These are phyloP conservation scores for Talpa occidentalis DNA, from an alignment of 2,113 vertebrate genomes.

Conservation along the genomic window DNA sequence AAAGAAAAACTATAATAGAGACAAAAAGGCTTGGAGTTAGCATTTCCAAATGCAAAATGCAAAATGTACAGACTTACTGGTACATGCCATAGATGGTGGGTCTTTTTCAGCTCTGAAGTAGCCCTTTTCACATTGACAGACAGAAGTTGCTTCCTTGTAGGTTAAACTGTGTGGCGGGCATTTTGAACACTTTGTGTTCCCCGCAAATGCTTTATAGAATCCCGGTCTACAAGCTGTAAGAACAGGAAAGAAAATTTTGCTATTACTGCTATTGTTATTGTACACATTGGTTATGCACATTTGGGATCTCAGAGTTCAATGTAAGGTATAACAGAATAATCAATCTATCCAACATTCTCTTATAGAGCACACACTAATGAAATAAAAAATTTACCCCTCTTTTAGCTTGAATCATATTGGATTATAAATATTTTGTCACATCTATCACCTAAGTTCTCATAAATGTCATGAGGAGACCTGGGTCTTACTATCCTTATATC, in stretches of 20 bases:
- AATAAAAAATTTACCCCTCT: no score
- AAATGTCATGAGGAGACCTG: background rate
- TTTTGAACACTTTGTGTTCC: conserved; percentile 96
- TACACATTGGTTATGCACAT: no score
- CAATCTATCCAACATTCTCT: background rate
- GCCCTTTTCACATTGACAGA: conserved; percentile 94
- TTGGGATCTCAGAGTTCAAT: background rate
- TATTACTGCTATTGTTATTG: background rate
- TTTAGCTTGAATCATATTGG: background rate
- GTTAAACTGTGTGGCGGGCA: conserved; percentile 96
- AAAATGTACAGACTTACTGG: conserved; percentile 90
- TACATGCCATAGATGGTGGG: conserved; percentile 97
- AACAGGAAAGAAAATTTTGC: conserved; percentile 47
- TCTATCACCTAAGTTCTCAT: background rate
- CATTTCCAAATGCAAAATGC: conserved; percentile 39
- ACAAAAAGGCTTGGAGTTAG: background rate
- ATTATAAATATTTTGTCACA: background rate
- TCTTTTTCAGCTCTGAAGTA: conserved; percentile 96
- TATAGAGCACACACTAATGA: background rate
- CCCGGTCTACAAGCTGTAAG: conserved; percentile 93
- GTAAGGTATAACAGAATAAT: background rate
- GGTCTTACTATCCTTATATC: background rate
- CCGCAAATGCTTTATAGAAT: conserved; percentile 97
- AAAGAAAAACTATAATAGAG: background rate
- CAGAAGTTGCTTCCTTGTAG: conserved; percentile 90